These are phyloP conservation scores for Helogale parvula DNA, from an alignment of 2,113 vertebrate species.

Conservation along the genomic window DNA sequence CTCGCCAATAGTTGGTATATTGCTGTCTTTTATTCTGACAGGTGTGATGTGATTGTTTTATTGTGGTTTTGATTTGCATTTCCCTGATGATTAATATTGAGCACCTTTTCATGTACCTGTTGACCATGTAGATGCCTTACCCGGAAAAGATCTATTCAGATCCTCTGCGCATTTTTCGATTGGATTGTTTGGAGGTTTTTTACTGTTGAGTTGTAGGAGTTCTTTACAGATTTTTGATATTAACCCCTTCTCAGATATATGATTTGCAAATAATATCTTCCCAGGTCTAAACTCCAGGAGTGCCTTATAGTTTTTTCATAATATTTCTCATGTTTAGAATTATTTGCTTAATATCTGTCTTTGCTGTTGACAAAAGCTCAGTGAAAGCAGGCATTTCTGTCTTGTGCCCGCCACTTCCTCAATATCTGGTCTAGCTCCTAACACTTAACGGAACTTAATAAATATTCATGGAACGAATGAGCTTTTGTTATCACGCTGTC, in stretches of 20 bases:
- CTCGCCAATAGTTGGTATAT: no score
- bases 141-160: no score
- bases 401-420: neutral
- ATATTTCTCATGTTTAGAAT: neutral
- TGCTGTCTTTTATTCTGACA: no score
- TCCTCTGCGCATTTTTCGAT: no score
- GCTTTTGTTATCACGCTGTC: neutral
- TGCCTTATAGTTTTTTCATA: neutral
- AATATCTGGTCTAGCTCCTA: neutral
- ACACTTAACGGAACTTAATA: neutral
- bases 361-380: neutral
- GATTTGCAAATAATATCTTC: neutral
- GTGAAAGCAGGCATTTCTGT: neutral
- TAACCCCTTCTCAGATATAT: neutral
- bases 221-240: neutral
- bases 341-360: neutral
- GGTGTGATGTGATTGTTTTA: no score
- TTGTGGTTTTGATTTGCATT: no score
- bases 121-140: no score
- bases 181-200: neutral
- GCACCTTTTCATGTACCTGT: no score
- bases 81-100: no score
- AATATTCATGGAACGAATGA: neutral
- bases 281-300: neutral
- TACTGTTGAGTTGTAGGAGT: no score